Evolutionary conservation across 2,113 vertebrate species (phyloP), one percentile per base, ranked within the genome.

Genomic region (Saimiri boliviensis): DNA sequence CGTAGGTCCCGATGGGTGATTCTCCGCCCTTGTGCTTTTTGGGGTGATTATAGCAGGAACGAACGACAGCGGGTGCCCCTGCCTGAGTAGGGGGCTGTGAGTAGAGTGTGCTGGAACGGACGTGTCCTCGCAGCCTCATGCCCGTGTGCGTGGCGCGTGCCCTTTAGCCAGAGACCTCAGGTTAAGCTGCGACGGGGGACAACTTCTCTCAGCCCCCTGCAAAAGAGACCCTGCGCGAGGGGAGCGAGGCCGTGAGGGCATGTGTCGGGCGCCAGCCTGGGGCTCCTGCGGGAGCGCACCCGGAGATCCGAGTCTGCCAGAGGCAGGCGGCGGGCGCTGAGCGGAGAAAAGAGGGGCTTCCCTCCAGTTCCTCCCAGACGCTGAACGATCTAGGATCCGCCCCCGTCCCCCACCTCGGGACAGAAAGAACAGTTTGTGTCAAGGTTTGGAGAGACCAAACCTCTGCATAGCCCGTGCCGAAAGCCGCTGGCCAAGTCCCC

Each of bases 161-260:
- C 70, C 80, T 54, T 7, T 11, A n/a, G 66, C 63, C 68, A 6
- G 17, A 45, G 77, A 11, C 42, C 40, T 89, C 94, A 17, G 81
- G 77, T 83, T 8, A n/a, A n/a, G 89, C 86, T 73, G 40, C 9
- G 17, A 76, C 4, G 35, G 32, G 52, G 30, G 82, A 92, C 85
- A 96, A 93, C 91, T 96, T 96, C 81, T 79, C 63, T 76, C 8
- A 40, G 84, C 60, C 70, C 68, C 89, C 74, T 81, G 32, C 74
- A 82, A 52, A 81, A 11, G 49, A 81, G 49, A 74, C 79, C 70
- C 0, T 42, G 35, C 2, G 1, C 11, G 14, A 54, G 60, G 60
- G 74, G 47, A 35, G 47, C 0, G 13, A 95, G 81, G 32, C 35
- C 32, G 9, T 6, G 20, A 49, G 40, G 71, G 73, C 12, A 16